phyloP scores from a whole-genome alignment of 2,113 vertebrate species.

The Gila orcuttii region DNA sequence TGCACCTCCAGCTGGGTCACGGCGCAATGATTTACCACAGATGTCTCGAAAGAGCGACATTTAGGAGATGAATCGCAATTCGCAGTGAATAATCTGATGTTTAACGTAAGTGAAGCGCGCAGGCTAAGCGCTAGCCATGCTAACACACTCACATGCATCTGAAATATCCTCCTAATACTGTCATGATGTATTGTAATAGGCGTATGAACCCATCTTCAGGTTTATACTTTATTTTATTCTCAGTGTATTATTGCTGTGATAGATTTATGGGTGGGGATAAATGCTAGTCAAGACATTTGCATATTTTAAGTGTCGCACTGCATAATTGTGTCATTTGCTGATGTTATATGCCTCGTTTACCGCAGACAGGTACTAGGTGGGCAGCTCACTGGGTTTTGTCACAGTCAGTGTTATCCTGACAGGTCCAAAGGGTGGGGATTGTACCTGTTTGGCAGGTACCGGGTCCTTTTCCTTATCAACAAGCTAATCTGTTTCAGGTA shows the following conservation, averaged over 20 bases:
- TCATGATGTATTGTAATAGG: neutral
- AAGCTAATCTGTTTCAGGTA: neutral
- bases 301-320: no score
- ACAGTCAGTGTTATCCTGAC: neutral
- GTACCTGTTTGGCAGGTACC: neutral
- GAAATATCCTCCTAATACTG: neutral
- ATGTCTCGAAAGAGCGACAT: conserved; percentile 29
- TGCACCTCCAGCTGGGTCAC: conserved; percentile 4
- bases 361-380: no score
- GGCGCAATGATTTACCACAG: conserved; percentile 66
- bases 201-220: neutral
- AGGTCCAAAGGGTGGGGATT: neutral
- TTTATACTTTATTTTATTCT: neutral
- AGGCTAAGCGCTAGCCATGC: conserved; percentile 14
- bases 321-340: neutral
- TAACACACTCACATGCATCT: neutral
- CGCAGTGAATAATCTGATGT: conserved; percentile 3
- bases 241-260: neutral
- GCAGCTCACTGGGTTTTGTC: no score
- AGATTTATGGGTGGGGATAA: neutral
- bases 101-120: neutral
- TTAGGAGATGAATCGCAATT: conserved; percentile 32
- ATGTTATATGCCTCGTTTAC: no score
- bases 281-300: neutral
- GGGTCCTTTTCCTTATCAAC: neutral